phyloP scores from a whole-genome alignment of 2,797 vertebrate genomes.

The Epinephelus awoara region DNA sequence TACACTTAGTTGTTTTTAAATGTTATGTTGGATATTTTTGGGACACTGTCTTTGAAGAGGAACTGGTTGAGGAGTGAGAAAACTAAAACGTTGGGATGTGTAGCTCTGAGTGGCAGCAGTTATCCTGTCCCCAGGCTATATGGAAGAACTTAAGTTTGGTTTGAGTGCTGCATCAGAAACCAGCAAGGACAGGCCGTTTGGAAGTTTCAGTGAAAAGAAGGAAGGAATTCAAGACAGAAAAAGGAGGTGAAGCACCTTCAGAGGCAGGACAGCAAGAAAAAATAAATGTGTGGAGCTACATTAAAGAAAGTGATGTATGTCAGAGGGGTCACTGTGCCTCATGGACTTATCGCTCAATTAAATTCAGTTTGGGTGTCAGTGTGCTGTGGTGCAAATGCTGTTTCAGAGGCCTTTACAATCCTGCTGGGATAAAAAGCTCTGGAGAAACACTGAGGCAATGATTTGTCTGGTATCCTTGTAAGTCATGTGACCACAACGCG shows the following conservation, averaged over 20 bases:
- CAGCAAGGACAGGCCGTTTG: neutral
- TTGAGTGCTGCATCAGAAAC: neutral
- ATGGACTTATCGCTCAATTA: slow-evolving; percentile 21
- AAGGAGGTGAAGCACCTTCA: neutral
- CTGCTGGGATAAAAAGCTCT: neutral
- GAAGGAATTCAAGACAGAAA: slow-evolving; percentile 3
- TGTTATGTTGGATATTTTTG: neutral
- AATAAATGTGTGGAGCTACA: slow-evolving; percentile 7
- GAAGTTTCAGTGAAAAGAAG: neutral
- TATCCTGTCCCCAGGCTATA: too few relatives aligned
- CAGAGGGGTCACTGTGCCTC: slow-evolving; percentile 33
- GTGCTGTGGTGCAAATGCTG: neutral
- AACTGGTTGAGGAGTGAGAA: too few relatives aligned
- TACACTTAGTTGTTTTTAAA: neutral
- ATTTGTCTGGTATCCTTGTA: too few relatives aligned
- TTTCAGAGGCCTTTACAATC: slow-evolving; percentile 7
- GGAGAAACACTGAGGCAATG: neutral
- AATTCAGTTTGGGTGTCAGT: slow-evolving; percentile 13
- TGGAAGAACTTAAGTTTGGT: neutral
- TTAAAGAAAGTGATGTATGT: slow-evolving; percentile 15
- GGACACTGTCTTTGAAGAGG: too few relatives aligned
- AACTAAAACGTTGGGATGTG: neutral
- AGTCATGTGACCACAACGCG: too few relatives aligned
- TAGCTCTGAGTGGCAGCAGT: neutral
- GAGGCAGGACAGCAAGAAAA: neutral